A percentile compares a stretch with the other conserved stretches of the same genome.
Conservation (phyloP, 1,140 invertebrate genomes). For the Drosophila sproati region DNA sequence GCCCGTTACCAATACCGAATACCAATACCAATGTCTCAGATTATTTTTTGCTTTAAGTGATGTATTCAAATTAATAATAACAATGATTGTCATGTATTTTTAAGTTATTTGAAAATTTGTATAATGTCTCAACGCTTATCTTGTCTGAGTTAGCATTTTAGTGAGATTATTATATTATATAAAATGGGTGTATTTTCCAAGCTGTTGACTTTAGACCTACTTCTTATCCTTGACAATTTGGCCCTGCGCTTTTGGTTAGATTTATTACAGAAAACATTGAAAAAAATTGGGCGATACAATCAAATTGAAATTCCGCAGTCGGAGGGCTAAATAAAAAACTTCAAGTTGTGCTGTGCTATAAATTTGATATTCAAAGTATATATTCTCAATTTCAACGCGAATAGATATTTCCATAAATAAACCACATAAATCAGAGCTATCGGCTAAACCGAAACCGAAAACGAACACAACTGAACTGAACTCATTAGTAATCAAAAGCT, state of each 20-base stretch:
- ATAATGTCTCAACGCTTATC: no score
- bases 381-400: slow-evolving; percentile 77
- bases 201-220: no score
- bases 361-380: slow-evolving; percentile 77
- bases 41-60: no score
- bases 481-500: slow-evolving; percentile 81
- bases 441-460: slow-evolving; percentile 44
- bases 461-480: slow-evolving; percentile 38
- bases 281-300: slow-evolving; percentile 17
- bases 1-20: not conserved
- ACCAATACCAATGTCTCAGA: no score
- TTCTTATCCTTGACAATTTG: no score
- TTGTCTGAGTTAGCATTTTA: no score
- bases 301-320: slow-evolving; percentile 58
- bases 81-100: no score
- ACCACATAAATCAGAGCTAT: slow-evolving; percentile 77
- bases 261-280: slow-evolving; percentile 11
- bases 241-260: not conserved
- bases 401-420: slow-evolving; percentile 82
- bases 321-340: slow-evolving; percentile 11
- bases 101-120: no score
- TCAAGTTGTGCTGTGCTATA: slow-evolving; percentile 26
- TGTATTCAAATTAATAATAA: no score
- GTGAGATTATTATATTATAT: no score
- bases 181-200: no score